Base-by-base conservation (phyloP, 2,797 vertebrate species). In the Anas bernieri region DNA sequence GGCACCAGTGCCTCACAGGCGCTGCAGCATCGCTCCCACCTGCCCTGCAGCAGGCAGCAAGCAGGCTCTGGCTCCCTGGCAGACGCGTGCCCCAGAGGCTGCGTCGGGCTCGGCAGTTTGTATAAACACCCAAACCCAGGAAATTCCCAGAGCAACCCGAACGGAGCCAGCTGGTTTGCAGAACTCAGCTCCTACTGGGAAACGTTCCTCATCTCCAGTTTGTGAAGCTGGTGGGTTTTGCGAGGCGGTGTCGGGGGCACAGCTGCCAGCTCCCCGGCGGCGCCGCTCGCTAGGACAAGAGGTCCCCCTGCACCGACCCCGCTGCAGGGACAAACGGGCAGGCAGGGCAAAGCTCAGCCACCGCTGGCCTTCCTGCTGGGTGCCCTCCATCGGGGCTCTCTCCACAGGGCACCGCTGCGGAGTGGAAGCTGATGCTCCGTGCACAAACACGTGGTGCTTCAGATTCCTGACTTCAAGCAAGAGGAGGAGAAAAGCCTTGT, bases 111-210 rank as follows among this genome's bases (percentile, higher is more conserved):
- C 52, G 35, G 68, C 64, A 45, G 63, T 45, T 69, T 55, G n/a
- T 81, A 68, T 33, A 45, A 93, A 75, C 56, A 68, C 46, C 56
- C 83, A 61, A 72, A 52, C 9, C 77, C 79, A 87, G 69, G 61
- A 84, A 94, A 96, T 86, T 93, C 82, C 95, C 93, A 67, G 26
- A 84, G 68, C 85, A 54, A 74, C 33, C 56, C 90, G 78, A 55
- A 7, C 8, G 5, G 41, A 83, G 92, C 41, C 75, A 89, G 58
- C 52, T 33, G 31, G 45, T 30, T 41, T 46, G 12, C 35, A 77
- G 46, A 59, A 48, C 8, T 84, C 30, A 18, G 63, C 7, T n/a
- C 9, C 35, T 28, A 46, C 13, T 77, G 23, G 56, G 41, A 74
- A 55, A 7, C 26, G 11, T 46, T 22, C 11, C 46, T 46, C 21